phyloP scores from a whole-genome alignment of 2,797 vertebrate species.

The Centroberyx gerrardi region DNA sequence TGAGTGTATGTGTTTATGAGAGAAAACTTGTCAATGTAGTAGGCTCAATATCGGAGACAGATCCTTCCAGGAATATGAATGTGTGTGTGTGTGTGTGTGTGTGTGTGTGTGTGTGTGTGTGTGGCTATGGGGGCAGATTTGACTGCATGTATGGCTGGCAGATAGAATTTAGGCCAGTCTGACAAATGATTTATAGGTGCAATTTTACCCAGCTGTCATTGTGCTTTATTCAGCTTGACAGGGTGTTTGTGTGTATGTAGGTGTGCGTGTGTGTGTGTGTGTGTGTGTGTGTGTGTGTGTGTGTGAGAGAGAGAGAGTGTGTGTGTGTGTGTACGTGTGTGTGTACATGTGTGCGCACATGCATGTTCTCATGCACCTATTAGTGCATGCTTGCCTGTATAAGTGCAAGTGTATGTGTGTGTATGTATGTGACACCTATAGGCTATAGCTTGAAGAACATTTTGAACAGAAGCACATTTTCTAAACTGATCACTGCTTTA shows the following conservation, averaged over 20 bases:
- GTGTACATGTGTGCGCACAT: too few species aligned
- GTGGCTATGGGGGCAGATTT: constrained; percentile 56
- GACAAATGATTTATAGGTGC: constrained; percentile 86
- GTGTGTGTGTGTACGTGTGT: background rate
- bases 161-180: constrained; percentile 82
- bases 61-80: constrained; percentile 46
- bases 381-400: constrained; percentile 33
- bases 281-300: constrained; percentile 6
- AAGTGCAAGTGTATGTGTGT: background rate
- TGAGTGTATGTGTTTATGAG: constrained; percentile 59
- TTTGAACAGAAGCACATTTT: constrained; percentile 41
- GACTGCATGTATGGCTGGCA: constrained; percentile 73
- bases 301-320: too few species aligned
- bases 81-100: constrained; percentile 14
- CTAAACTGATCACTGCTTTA: constrained; percentile 54
- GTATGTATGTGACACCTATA: constrained; percentile 25
- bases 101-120: constrained; percentile 20
- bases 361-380: constrained; percentile 26
- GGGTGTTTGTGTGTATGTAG: constrained; percentile 42
- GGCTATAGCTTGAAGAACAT: constrained; percentile 38
- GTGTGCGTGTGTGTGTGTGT: constrained; percentile 2
- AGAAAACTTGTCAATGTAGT: constrained; percentile 56
- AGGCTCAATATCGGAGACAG: constrained; percentile 49
- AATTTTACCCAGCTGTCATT: constrained; percentile 84
- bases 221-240: constrained; percentile 77